These are phyloP conservation scores for Sipha flava DNA, from an alignment of 1,140 invertebrate genomes.

Conservation along the genomic window DNA sequence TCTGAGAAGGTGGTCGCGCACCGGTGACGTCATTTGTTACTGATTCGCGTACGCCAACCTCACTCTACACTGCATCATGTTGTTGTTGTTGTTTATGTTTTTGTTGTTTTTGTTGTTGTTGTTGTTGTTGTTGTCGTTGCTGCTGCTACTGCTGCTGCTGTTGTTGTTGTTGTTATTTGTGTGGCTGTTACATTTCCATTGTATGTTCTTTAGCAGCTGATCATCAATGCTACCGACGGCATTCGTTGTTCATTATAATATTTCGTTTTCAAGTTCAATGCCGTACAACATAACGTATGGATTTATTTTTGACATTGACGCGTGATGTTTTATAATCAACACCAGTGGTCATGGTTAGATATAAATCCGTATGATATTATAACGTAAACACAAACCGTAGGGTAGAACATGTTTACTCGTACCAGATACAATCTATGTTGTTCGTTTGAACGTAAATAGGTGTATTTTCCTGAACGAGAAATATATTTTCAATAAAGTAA, in stretches of 20 bases:
- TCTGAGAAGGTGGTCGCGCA: not conserved
- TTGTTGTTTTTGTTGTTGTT: not conserved
- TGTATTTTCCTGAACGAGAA: too few relatives aligned
- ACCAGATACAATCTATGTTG: too few relatives aligned
- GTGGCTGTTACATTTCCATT: not conserved
- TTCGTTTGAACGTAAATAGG: too few relatives aligned
- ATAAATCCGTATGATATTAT: too few relatives aligned
- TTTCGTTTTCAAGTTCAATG: conserved; percentile 28
- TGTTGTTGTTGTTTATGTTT: not conserved
- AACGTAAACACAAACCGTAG: too few relatives aligned
- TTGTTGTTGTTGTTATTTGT: too few relatives aligned
- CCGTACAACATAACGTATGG: not conserved
- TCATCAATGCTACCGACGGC: not conserved
- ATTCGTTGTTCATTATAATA: not conserved
- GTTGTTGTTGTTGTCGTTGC: not conserved
- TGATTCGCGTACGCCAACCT: not conserved
- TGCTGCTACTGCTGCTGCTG: too few relatives aligned
- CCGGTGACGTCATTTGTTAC: not conserved
- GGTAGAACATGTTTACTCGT: too few relatives aligned
- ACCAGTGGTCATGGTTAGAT: not conserved
- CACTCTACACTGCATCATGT: not conserved
- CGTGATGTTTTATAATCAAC: not conserved
- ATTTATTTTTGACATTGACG: not conserved
- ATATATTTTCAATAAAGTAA: too few relatives aligned
- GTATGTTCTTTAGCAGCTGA: not conserved